Conservation (phyloP, 2,888 invertebrate species). For the Seira sanloemensis region DNA sequence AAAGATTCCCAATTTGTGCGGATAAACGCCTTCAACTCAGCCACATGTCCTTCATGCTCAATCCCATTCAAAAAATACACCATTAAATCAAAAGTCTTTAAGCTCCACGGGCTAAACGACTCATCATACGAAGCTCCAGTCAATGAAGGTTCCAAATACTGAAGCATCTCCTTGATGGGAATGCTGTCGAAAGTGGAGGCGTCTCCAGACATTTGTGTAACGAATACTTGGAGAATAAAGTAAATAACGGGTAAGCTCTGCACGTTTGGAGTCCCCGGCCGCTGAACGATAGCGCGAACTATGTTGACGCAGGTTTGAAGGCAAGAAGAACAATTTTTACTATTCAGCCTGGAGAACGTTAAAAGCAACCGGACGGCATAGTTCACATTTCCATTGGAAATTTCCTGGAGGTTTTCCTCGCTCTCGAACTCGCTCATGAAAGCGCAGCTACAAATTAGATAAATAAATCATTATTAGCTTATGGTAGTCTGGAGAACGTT, state of each 20-base stretch:
- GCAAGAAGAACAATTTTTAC: slow-evolving; percentile 54
- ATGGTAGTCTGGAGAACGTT: slow-evolving; percentile 56
- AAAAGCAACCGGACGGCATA: slow-evolving; percentile 40
- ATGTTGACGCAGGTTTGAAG: slow-evolving; percentile 23
- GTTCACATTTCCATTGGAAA: neutral
- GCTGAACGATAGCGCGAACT: neutral
- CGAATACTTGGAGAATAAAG: slow-evolving; percentile 30
- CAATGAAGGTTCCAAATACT: neutral
- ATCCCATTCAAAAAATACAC: slow-evolving; percentile 34
- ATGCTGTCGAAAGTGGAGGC: slow-evolving; percentile 10
- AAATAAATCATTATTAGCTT: no score
- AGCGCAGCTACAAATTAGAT: slow-evolving; percentile 50
- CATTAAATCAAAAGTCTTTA: slow-evolving; percentile 55
- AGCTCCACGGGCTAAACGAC: slow-evolving; percentile 52
- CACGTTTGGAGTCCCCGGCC: neutral
- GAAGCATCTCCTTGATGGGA: slow-evolving; percentile 23
- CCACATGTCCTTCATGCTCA: neutral
- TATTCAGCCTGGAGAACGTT: slow-evolving; percentile 54
- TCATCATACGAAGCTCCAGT: slow-evolving; percentile 1
- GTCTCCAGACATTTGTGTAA: slow-evolving; percentile 8
- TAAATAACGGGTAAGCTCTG: slow-evolving; percentile 11
- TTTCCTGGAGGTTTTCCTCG: neutral
- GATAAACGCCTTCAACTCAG: slow-evolving; percentile 22
- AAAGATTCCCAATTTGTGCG: slow-evolving; percentile 17
- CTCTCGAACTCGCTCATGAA: slow-evolving; percentile 11